Evolutionary conservation across 2,113 vertebrate species (phyloP).

Genomic region (Collichthys lucidus): DNA sequence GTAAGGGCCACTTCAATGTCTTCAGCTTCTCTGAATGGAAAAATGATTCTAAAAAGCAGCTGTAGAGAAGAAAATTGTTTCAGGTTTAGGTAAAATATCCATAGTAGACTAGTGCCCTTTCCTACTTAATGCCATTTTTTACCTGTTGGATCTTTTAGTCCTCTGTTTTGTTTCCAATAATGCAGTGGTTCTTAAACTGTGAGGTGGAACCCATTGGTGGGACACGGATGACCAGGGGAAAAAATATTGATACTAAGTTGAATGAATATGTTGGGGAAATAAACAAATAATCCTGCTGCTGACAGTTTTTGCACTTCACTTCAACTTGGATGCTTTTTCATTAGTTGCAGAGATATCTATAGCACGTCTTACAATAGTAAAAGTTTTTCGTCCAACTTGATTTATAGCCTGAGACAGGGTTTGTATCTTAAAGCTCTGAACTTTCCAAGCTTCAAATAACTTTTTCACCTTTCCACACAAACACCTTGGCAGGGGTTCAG

Average conservation of each 20-base stretch:
- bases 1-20: background rate
- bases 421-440: conserved; percentile 25
- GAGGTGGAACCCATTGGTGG: too few relatives aligned
- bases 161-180: background rate
- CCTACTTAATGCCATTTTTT: too few relatives aligned
- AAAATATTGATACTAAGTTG: too few relatives aligned
- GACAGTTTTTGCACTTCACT: too few relatives aligned
- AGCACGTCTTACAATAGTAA: background rate
- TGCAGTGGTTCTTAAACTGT: too few relatives aligned
- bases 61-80: background rate
- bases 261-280: too few relatives aligned
- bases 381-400: background rate
- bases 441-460: conserved; percentile 39
- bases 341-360: background rate
- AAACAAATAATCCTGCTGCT: too few relatives aligned
- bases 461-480: conserved; percentile 38
- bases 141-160: too few relatives aligned
- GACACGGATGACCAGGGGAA: too few relatives aligned
- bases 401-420: conserved; percentile 9
- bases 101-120: too few relatives aligned
- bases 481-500: conserved; percentile 57
- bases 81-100: background rate
- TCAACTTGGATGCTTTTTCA: too few relatives aligned
- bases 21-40: background rate
- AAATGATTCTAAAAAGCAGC: background rate